phyloP scores from a whole-genome alignment of 2,113 vertebrate genomes.

The Passerina amoena region DNA sequence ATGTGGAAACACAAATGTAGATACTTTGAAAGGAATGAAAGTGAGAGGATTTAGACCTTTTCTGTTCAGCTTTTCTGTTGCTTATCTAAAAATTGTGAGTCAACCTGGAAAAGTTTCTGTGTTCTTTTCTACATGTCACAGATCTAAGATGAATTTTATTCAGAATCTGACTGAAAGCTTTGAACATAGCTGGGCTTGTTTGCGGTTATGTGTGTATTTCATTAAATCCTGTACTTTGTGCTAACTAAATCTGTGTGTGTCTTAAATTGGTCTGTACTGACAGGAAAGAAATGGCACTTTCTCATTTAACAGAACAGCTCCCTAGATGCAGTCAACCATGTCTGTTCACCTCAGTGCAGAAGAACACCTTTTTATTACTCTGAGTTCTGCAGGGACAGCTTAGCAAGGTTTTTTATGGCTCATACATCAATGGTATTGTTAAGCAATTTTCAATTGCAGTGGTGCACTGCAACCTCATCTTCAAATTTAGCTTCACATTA shows the following conservation, averaged over 20 bases:
- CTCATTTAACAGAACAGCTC: slow-evolving; percentile 66
- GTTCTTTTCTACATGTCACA: neutral
- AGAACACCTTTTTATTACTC: slow-evolving; percentile 68
- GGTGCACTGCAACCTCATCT: slow-evolving; percentile 51
- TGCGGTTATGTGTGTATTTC: slow-evolving; percentile 27
- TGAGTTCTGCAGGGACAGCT: slow-evolving; percentile 66
- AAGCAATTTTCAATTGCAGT: slow-evolving; percentile 64
- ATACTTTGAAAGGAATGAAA: neutral
- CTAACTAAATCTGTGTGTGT: slow-evolving; percentile 46
- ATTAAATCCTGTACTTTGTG: slow-evolving; percentile 27
- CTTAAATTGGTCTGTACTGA: slow-evolving; percentile 61
- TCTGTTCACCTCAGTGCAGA: slow-evolving; percentile 67
- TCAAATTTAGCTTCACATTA: slow-evolving; percentile 61
- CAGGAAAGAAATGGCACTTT: slow-evolving; percentile 60
- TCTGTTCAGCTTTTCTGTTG: neutral
- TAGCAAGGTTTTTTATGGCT: slow-evolving; percentile 65
- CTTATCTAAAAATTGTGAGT: neutral
- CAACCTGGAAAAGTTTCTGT: neutral
- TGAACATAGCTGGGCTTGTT: slow-evolving; percentile 1
- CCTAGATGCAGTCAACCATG: slow-evolving; percentile 66
- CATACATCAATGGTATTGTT: slow-evolving; percentile 69
- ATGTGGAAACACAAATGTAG: neutral
- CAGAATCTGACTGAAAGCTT: neutral
- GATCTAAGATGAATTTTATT: neutral
- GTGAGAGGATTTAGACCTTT: neutral